phyloP scores from a whole-genome alignment of 1,140 invertebrate species.

The Cepaea nemoralis region DNA sequence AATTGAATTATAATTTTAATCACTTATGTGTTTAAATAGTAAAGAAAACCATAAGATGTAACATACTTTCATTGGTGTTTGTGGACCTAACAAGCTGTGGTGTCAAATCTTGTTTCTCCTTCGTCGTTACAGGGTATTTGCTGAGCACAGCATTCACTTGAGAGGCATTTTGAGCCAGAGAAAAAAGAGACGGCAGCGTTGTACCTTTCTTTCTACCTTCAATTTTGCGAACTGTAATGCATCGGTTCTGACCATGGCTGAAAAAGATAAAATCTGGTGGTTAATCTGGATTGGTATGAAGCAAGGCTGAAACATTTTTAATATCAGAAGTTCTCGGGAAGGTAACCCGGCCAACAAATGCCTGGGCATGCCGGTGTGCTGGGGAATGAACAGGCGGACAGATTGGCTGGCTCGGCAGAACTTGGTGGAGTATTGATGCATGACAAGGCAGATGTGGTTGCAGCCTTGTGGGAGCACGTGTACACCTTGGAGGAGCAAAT shows the following conservation, averaged over 20 bases:
- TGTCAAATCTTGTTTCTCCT: conserved; percentile 26
- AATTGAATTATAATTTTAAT: too few relatives aligned
- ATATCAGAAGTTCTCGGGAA: too few relatives aligned
- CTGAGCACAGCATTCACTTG: conserved; percentile 19
- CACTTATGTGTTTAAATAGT: too few relatives aligned
- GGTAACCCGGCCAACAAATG: too few relatives aligned
- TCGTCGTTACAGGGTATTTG: conserved; percentile 32
- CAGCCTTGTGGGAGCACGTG: too few relatives aligned
- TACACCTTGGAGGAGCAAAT: too few relatives aligned
- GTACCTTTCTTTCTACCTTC: background rate
- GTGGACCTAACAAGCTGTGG: background rate
- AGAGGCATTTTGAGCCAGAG: background rate
- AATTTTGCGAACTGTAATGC: conserved; percentile 37
- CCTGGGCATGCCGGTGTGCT: too few relatives aligned
- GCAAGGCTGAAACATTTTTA: too few relatives aligned
- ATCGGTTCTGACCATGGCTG: conserved; percentile 40
- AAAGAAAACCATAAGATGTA: background rate
- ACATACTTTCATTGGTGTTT: conserved; percentile 24
- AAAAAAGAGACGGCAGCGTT: background rate
- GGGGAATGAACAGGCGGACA: too few relatives aligned
- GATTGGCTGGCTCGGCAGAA: too few relatives aligned
- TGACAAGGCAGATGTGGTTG: too few relatives aligned
- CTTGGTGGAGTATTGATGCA: too few relatives aligned
- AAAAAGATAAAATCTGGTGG: conserved; percentile 8
- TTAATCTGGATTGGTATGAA: background rate